phyloP scores from a whole-genome alignment of 2,113 vertebrate genomes.

The Phalacrocorax brasilianus region DNA sequence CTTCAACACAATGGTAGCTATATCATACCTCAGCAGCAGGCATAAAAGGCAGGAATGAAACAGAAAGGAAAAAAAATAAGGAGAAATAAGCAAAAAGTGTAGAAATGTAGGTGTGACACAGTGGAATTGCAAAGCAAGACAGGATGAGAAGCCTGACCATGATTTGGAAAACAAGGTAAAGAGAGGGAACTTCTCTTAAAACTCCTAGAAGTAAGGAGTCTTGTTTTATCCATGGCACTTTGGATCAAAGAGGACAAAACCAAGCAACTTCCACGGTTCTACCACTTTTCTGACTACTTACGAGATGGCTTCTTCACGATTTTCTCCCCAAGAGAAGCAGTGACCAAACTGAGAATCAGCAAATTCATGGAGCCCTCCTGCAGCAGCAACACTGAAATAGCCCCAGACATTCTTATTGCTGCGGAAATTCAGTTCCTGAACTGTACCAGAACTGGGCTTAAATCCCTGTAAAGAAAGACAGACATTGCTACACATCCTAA shows the following conservation, averaged over 20 bases:
- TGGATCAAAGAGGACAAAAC: background rate
- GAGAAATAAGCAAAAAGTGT: background rate
- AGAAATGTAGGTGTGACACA: background rate
- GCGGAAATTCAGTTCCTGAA: slow-evolving; percentile 98
- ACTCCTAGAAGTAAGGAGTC: background rate
- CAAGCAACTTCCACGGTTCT: background rate
- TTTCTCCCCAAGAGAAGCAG: slow-evolving; percentile 99
- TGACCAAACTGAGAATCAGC: slow-evolving; percentile 98
- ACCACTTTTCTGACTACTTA: slow-evolving; percentile 71
- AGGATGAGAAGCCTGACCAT: background rate
- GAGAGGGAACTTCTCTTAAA: background rate
- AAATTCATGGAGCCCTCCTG: slow-evolving; percentile 96
- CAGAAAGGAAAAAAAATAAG: background rate
- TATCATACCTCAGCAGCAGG: background rate
- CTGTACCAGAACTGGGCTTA: slow-evolving; percentile 97
- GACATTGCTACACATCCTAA: background rate
- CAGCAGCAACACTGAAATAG: slow-evolving; percentile 98
- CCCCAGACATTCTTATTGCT: slow-evolving; percentile 99
- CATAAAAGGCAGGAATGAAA: background rate
- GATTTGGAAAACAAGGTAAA: background rate
- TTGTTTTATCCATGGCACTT: background rate
- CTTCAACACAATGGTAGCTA: background rate
- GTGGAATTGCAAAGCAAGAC: background rate
- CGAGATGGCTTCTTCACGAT: slow-evolving; percentile 98
- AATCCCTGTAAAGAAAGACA: slow-evolving; percentile 84